Percentiles rank a stretch among this genome's conserved stretches.
These are phyloP conservation scores for Scolopax rusticola DNA, from an alignment of 2,797 vertebrate species.

Conservation along the genomic window DNA sequence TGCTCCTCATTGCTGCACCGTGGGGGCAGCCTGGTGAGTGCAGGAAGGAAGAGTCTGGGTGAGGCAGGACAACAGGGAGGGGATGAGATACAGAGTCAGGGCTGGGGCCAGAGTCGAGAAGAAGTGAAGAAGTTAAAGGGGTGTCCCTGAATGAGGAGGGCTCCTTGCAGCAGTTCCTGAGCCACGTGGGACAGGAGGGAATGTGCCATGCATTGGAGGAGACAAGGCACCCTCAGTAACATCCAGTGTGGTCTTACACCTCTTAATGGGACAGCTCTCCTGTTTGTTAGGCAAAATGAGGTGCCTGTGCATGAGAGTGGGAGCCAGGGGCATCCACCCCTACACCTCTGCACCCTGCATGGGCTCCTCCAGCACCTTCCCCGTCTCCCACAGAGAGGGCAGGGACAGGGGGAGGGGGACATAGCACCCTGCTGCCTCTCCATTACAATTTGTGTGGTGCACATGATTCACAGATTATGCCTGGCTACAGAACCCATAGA, in stretches of 20 bases:
- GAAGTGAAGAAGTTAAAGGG: fast-evolving
- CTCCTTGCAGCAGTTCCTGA: background rate
- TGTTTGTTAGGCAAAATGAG: background rate
- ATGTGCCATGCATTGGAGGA: background rate
- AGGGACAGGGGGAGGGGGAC: background rate
- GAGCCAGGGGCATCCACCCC: fast-evolving
- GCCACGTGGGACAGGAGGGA: background rate
- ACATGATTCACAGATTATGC: fast-evolving
- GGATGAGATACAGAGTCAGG: background rate
- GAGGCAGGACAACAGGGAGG: background rate
- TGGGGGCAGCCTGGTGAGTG: background rate
- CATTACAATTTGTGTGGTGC: fast-evolving
- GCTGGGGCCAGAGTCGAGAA: background rate
- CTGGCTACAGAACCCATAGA: background rate
- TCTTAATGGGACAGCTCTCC: background rate
- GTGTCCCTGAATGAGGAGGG: background rate
- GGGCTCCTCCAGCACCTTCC: fast-evolving
- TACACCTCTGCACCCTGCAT: background rate
- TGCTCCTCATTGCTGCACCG: background rate
- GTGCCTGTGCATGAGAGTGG: fast-evolving
- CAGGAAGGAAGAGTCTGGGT: background rate
- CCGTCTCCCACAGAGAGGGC: fast-evolving
- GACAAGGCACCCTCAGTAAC: background rate
- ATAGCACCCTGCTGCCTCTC: fast-evolving
- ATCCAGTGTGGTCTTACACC: background rate